Percentiles rank a stretch among this genome's conserved stretches.
Evolutionary conservation across 2,797 vertebrate species (phyloP).

Genomic region (Myotis myotis): DNA sequence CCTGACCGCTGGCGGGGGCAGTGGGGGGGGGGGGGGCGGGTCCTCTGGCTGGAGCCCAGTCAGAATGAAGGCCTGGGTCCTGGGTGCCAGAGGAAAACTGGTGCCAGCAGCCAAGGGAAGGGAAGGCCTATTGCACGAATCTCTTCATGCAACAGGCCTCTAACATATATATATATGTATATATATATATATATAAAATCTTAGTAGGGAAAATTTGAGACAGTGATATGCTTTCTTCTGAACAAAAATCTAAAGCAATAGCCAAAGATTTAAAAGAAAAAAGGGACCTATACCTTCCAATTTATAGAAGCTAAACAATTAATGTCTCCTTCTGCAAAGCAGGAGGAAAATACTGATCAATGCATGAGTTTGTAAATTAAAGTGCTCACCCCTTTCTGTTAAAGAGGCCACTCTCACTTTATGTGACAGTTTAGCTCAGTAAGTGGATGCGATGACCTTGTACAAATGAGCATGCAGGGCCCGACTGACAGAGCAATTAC

Average conservation of each 20-base stretch:
- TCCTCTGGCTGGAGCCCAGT: too few species aligned
- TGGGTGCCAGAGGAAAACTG: too few species aligned
- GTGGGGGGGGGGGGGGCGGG: too few species aligned
- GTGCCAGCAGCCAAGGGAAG: too few species aligned
- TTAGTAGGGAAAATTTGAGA: background rate
- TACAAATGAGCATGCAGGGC: background rate
- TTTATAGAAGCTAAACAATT: background rate
- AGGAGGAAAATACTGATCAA: background rate
- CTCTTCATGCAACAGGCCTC: too few species aligned
- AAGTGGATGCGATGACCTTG: background rate
- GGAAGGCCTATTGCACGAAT: too few species aligned
- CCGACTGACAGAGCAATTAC: background rate
- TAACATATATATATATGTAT: too few species aligned
- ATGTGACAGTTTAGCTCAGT: background rate
- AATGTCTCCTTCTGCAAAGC: background rate
- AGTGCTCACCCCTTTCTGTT: background rate
- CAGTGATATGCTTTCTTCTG: background rate
- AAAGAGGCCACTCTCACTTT: background rate
- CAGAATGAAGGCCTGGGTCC: too few species aligned
- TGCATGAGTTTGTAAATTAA: background rate
- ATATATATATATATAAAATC: too few species aligned
- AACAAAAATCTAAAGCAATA: background rate
- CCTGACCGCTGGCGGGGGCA: too few species aligned
- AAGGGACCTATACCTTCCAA: background rate
- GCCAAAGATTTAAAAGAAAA: background rate